These are phyloP conservation scores for Pterostichus niger DNA, from an alignment of 2,888 invertebrate genomes.

Conservation along the genomic window DNA sequence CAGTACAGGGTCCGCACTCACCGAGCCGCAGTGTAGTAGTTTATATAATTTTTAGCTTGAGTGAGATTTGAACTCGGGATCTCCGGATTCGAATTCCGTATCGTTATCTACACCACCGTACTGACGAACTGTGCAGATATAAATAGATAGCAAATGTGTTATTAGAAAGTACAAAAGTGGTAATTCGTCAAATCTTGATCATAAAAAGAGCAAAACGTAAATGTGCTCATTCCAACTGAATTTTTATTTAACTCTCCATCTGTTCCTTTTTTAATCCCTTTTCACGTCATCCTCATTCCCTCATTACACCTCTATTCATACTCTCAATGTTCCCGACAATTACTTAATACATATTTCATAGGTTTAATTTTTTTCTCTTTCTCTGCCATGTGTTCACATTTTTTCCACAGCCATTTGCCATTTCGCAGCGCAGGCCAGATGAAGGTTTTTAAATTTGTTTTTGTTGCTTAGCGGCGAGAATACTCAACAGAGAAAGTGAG, in stretches of 20 bases:
- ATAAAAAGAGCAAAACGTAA: slow-evolving; percentile 24
- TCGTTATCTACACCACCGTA: too few species aligned
- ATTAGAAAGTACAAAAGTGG: too few species aligned
- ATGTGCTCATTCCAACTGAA: not conserved
- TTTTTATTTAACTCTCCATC: not conserved
- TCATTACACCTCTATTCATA: slow-evolving; percentile 23
- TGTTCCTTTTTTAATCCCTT: not conserved
- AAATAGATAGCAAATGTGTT: too few species aligned
- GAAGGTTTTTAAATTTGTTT: slow-evolving; percentile 13
- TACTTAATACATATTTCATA: slow-evolving; percentile 36
- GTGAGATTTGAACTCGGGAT: too few species aligned
- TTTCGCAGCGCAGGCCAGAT: slow-evolving; percentile 26
- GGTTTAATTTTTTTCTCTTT: slow-evolving; percentile 21
- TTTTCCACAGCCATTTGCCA: slow-evolving; percentile 9
- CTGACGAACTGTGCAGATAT: too few species aligned
- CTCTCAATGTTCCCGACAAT: slow-evolving; percentile 36
- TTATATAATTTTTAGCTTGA: too few species aligned
- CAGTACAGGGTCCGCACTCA: too few species aligned
- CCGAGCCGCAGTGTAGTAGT: too few species aligned
- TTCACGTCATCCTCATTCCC: slow-evolving; percentile 4
- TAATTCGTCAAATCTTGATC: not conserved
- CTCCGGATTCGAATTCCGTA: too few species aligned
- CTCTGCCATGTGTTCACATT: not conserved
- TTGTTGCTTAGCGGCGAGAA: not conserved
- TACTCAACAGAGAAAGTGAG: too few species aligned